A percentile compares a stretch with the other conserved stretches of the same genome.
phyloP scores from a whole-genome alignment of 2,888 invertebrate species.

The Zeuzera pyrina region DNA sequence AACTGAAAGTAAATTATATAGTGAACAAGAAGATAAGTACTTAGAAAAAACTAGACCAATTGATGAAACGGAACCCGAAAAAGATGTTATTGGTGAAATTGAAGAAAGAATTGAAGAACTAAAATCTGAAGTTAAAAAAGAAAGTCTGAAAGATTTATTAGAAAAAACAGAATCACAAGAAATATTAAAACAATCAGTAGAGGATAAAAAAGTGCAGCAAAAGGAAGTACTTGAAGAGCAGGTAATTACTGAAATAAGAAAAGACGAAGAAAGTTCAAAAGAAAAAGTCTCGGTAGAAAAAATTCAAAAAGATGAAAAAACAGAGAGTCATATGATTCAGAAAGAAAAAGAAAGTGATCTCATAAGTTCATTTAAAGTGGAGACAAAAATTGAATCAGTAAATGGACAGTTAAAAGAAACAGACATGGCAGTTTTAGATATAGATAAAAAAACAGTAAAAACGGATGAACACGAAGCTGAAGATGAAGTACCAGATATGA shows the following conservation, averaged over 20 bases:
- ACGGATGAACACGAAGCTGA: conserved; percentile 21
- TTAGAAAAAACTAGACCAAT: conserved; percentile 33
- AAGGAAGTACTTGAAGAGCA: too few relatives aligned
- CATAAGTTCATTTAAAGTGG: too few relatives aligned
- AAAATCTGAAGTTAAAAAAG: conserved; percentile 37
- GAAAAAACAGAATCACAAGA: too few relatives aligned
- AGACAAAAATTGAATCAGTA: conserved; percentile 1
- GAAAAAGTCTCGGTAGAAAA: too few relatives aligned
- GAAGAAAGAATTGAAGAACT: conserved; percentile 38
- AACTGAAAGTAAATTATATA: conserved; percentile 56
- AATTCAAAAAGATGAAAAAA: too few relatives aligned
- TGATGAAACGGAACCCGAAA: conserved; percentile 33
- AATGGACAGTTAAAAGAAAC: neutral
- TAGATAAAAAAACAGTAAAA: conserved; percentile 8
- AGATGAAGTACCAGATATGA: conserved; percentile 55
- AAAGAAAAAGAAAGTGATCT: conserved; percentile 6
- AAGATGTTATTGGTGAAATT: conserved; percentile 40
- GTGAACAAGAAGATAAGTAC: conserved; percentile 50
- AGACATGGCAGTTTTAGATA: neutral
- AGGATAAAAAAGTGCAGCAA: too few relatives aligned
- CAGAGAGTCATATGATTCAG: too few relatives aligned
- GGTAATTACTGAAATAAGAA: conserved; percentile 9
- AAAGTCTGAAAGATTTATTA: conserved; percentile 18
- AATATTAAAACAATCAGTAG: too few relatives aligned
- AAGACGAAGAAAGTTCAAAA: conserved; percentile 14